Base-by-base conservation (phyloP, 2,888 invertebrate species). In the Drosophila algonquin region DNA sequence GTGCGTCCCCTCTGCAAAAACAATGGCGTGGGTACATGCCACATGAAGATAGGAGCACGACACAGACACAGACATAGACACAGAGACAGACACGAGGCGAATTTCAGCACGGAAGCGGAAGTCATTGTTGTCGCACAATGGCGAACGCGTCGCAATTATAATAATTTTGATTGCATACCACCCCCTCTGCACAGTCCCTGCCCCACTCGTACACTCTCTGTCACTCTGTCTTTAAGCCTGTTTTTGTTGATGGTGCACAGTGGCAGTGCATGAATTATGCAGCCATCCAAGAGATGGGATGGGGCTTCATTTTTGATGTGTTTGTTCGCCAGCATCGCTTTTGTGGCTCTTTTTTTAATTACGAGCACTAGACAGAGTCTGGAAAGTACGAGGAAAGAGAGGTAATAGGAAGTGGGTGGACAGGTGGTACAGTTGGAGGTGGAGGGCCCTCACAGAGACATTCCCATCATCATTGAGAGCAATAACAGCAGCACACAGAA, bases 91-190 rank as follows among this genome's bases (percentile, higher is more conserved):
- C 81, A 79, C 87, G 74, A 68, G 86, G 80, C 68, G 58, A 84
- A 89, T 88, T 84, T 87, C 79, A 79, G 82, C 88, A 78, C 87
- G 89, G 89, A 89, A 88, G 90, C 89, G 89, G 90, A 89, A 89
- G 90, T 89, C 89, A 89, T 89, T 89, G 87, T 89, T 85, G 83
- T 85, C 81, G 77, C 80, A 89, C 90, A 89, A 90, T 89, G 90
- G 83, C 77, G 87, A 88, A 88, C 83, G 90, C 87, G 79, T 87
- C 87, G 90, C 85, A 89, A 89, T 89, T 89, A 90, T 90, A 87
- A 90, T 90, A 90, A 89, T 89, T 89, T 88, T 88, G 90, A 89
- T 90, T 89, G 77, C 89, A 84, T 76, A 67, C 51, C 53, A 40
- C 18, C 44, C 47, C 46, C 21, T 30, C 44, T 45, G 6, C 35